Evolutionary conservation across 2,113 vertebrate species (phyloP), one percentile per base, ranked within the genome.

Genomic region (Oenanthe melanoleuca): DNA sequence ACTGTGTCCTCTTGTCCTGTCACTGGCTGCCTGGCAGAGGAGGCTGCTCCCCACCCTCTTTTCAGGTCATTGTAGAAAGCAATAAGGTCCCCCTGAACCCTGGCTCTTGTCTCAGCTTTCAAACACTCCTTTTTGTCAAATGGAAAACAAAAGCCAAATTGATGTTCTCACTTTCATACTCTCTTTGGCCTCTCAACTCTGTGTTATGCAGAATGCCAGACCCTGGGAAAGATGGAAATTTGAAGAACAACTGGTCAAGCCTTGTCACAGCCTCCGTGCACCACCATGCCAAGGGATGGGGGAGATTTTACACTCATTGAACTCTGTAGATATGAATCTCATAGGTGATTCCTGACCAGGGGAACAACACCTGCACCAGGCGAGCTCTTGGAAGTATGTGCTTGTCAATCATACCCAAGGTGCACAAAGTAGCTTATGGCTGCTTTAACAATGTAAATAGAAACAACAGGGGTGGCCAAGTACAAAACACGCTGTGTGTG

Each of bases 371-470:
- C 55, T 59, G 52, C 64, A 33, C 18, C 42, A 19, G 45, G 23
- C 0, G 0, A 77, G 28, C 40, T 33, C 14, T 65, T 45, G 31
- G 29, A 84, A 91, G 19, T 23, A 28, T 70, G 37, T 57, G 21
- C 66, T 84, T 91, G 78, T 56, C 64, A 78, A 82, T 42, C 31
- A 37, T 7, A 37, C 25, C 13, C 77, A 42, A 23, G 37, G 22
- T 71, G n/a, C 47, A 40, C 26, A 7, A 71, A 92, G 55, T 22
- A 47, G 34, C 71, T 90, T 64, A 29, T 84, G 79, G 60, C 55
- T 95, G 65, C 52, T 86, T 69, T 74, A 84, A 40, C 25, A 38
- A 38, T 33, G 60, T 45, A 65, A 92, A 85, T 75, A 37, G 67
- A 67, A 92, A 56, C 1, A 8, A 22, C 55, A 38, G 37, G 23